Evolutionary conservation across 1,140 invertebrate genomes (phyloP), one percentile per base, ranked within the genome.

Genomic region (Aphidius ervi): DNA sequence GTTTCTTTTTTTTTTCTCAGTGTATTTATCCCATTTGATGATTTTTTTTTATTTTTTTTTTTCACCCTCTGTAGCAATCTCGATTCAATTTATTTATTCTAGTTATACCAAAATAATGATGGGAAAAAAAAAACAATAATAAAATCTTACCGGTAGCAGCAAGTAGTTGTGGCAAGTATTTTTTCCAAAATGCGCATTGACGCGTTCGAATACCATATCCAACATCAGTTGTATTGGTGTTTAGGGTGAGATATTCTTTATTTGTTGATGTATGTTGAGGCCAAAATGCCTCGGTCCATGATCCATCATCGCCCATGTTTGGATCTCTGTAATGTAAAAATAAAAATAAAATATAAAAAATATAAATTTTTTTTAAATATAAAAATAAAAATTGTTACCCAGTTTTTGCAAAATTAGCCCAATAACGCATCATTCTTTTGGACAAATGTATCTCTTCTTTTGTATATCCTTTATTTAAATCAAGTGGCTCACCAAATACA

Each of bases 131-230:
- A 41, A 10, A n/a, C 10, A 4, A 16, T 8, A 9, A 52, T 48
- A 43, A 55, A 46, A 52, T 82, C 83, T 84, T 76, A 90, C 87
- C 82, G 66, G 89, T 90, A 58, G 86, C 86, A 66, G 87, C 82
- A 63, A 93, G 85, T 41, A 97, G 81, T 74, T 94, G 89, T 57
- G 95, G 95, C 74, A 97, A 83, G 75, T 96, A 95, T 72, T 93
- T 89, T 75, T 95, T 93, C 95, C 95, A 98, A 80, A 98, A 98
- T 56, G 93, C 92, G 82, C 95, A 98, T 75, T 97, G 87, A 77
- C 93, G 93, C 61, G 92, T 85, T 62, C 94, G 83, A 6, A 91
- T 89, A 20, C 94, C 95, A 58, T 87, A 84, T 7, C 94, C 93
- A 23, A 92, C 87, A n/a, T 86, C 82, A 39, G 87, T 89, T 8